These are phyloP conservation scores for Pedionomus torquatus DNA, from an alignment of 2,113 vertebrate genomes.

Conservation along the genomic window DNA sequence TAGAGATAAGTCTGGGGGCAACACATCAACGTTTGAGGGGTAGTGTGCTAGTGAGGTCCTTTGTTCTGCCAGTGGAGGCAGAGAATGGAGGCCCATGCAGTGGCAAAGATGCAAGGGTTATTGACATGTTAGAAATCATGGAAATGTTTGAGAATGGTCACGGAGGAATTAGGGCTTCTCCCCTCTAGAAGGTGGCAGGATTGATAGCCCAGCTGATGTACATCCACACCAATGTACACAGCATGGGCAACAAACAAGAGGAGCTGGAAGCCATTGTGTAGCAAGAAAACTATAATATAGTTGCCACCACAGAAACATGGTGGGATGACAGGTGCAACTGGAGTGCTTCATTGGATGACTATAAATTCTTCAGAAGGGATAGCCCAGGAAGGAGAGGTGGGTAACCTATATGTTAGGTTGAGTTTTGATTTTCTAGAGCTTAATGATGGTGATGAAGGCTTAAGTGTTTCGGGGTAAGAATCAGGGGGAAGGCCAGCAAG, in stretches of 20 bases:
- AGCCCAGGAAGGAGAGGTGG: background rate
- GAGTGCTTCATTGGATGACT: too few species aligned
- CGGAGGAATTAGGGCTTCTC: background rate
- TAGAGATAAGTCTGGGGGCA: background rate
- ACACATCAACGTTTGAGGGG: background rate
- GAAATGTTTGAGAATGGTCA: background rate
- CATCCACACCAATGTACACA: background rate
- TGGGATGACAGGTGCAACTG: too few species aligned
- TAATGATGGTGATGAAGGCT: background rate
- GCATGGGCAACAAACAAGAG: background rate
- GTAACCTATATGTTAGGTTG: background rate
- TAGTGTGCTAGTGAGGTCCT: background rate
- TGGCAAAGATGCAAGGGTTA: background rate
- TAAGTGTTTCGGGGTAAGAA: background rate
- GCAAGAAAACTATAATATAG: too few species aligned
- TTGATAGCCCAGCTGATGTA: background rate
- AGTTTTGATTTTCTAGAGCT: background rate
- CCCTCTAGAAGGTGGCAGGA: background rate
- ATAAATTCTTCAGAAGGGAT: background rate
- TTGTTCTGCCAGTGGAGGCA: background rate
- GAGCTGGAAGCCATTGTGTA: too few species aligned
- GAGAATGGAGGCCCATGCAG: background rate
- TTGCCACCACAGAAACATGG: too few species aligned
- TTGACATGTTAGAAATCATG: background rate
- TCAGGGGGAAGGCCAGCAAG: background rate